These are phyloP conservation scores for Anoplius nigerrimus DNA, from an alignment of 2,888 invertebrate species.

Conservation along the genomic window DNA sequence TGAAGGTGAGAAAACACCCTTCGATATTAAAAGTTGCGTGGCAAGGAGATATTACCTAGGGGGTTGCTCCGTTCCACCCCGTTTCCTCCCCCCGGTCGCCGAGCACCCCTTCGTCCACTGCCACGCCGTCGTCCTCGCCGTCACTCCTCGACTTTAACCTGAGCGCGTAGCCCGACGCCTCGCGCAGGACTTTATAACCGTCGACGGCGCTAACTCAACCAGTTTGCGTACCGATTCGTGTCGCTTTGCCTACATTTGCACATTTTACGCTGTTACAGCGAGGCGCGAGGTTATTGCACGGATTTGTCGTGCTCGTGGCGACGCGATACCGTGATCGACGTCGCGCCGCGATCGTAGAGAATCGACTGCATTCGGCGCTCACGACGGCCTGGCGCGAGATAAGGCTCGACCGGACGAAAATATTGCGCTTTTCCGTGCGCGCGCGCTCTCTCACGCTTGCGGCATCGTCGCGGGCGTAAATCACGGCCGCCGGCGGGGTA, in stretches of 20 bases:
- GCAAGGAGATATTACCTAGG: slow-evolving; percentile 65
- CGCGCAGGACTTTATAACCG: slow-evolving; percentile 55
- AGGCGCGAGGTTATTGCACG: slow-evolving; percentile 61
- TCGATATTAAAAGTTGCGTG: slow-evolving; percentile 73
- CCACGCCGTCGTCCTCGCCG: slow-evolving; percentile 16
- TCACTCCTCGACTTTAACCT: slow-evolving; percentile 41
- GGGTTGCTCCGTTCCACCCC: slow-evolving; percentile 34
- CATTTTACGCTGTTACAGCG: slow-evolving; percentile 52
- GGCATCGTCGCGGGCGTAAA: too few relatives aligned
- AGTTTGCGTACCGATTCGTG: slow-evolving; percentile 63
- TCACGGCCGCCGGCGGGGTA: too few relatives aligned
- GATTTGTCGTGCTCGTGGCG: slow-evolving; percentile 55
- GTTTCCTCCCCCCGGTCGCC: slow-evolving; percentile 20
- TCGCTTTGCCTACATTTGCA: slow-evolving; percentile 58
- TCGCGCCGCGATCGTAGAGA: slow-evolving; percentile 45
- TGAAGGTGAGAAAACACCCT: slow-evolving; percentile 72
- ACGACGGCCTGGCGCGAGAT: neutral
- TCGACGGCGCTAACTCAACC: slow-evolving; percentile 59
- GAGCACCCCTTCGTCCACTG: slow-evolving; percentile 6
- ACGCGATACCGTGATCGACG: slow-evolving; percentile 45
- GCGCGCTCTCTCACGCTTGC: too few relatives aligned
- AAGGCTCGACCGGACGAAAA: too few relatives aligned
- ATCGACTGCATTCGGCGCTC: slow-evolving; percentile 29
- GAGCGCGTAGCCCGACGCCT: slow-evolving; percentile 43
- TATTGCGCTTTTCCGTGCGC: too few relatives aligned